A percentile compares a stretch with the other conserved stretches of the same genome.
Evolutionary conservation across 2,888 invertebrate species (phyloP).

Genomic region (Chloroclysta siterata): DNA sequence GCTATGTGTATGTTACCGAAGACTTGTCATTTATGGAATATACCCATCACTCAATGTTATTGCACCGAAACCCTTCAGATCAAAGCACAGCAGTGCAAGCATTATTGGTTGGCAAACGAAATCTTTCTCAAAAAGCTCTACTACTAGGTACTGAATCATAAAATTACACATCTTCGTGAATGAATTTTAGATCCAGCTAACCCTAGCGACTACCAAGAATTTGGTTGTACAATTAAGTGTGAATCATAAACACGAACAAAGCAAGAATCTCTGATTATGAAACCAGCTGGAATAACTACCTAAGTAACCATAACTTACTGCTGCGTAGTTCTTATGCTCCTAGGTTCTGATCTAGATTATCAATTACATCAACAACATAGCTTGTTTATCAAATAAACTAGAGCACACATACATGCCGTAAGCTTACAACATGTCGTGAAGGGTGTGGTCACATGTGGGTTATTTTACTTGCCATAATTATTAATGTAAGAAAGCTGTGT

Average conservation of each 20-base stretch:
- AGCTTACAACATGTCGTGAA: conserved; percentile 36
- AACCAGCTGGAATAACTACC: conserved; percentile 19
- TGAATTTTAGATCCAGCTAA: conserved; percentile 9
- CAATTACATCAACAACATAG: conserved; percentile 17
- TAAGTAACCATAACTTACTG: conserved; percentile 9
- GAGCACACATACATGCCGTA: conserved; percentile 28
- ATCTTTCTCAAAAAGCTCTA: too few relatives aligned
- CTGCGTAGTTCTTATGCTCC: background rate
- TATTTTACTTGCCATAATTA: conserved; percentile 40
- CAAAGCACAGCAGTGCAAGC: too few relatives aligned
- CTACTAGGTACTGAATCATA: too few relatives aligned
- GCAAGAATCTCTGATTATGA: conserved; percentile 29
- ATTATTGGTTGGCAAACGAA: too few relatives aligned
- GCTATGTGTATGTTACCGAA: too few relatives aligned
- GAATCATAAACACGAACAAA: conserved; percentile 31
- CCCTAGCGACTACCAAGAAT: conserved; percentile 10
- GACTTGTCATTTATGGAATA: too few relatives aligned
- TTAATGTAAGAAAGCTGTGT: conserved; percentile 43
- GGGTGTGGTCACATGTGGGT: conserved; percentile 37
- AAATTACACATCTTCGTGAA: conserved; percentile 3
- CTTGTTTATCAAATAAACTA: conserved; percentile 23
- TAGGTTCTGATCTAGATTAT: conserved; percentile 10
- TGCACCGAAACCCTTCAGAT: too few relatives aligned
- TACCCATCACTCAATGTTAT: too few relatives aligned
- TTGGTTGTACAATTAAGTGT: conserved; percentile 20